These are phyloP conservation scores for Apis mellifera DNA, from an alignment of 1,140 invertebrate genomes.

Conservation along the genomic window Amel_HAv3.1 CM009936.2:15140501-15141000, in stretches of 20 bases:
- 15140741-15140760: not conserved
- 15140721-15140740: too few species aligned
- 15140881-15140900: slow-evolving; percentile 12
- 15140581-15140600: slow-evolving; percentile 53
- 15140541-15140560: slow-evolving; percentile 73
- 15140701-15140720: too few species aligned
- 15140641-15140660: too few species aligned
- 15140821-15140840: slow-evolving; percentile 60
- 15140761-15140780: not conserved
- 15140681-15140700: too few species aligned
- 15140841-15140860: slow-evolving; percentile 61
- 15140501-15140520: slow-evolving; percentile 77
- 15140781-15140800: not conserved
- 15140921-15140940: slow-evolving; percentile 67
- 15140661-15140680: not conserved
- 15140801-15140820: not conserved
- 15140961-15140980: slow-evolving; percentile 65
- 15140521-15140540: slow-evolving; percentile 76
- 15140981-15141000: slow-evolving; percentile 73
- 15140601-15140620: slow-evolving; percentile 51
- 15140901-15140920: slow-evolving; percentile 43
- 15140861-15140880: slow-evolving; percentile 55
- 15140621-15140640: slow-evolving; percentile 18
- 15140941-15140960: slow-evolving; percentile 57
- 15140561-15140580: slow-evolving; percentile 65